phyloP scores from a whole-genome alignment of 2,113 vertebrate genomes.

The Halcyon malimbica region DNA sequence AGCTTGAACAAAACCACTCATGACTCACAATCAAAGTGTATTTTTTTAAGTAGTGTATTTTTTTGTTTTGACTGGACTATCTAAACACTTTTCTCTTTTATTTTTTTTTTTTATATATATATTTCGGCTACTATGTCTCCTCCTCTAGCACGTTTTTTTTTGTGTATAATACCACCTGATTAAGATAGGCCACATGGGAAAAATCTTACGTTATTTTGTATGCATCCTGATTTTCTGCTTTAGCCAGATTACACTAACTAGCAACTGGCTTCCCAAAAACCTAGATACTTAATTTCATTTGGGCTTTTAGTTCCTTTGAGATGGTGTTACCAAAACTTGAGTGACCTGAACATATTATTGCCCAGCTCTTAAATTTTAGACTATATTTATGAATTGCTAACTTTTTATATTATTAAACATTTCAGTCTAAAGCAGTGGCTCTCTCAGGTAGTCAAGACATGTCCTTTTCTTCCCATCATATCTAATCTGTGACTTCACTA shows the following conservation, averaged over 20 bases:
- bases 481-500: neutral
- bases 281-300: slow-evolving; percentile 13
- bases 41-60: neutral
- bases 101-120: neutral
- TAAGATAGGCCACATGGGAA: neutral
- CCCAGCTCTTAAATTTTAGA: neutral
- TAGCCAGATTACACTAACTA: neutral
- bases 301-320: neutral
- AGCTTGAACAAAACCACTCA: neutral
- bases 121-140: neutral
- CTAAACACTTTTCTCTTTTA: rapidly evolving
- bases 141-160: neutral
- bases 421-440: neutral
- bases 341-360: neutral
- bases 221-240: neutral
- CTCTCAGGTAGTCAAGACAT: neutral
- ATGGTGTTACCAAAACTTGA: neutral
- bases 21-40: neutral
- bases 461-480: neutral
- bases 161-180: neutral
- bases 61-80: neutral
- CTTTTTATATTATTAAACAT: neutral
- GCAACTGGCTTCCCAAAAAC: neutral
- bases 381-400: neutral
- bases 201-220: neutral